A percentile compares a stretch with the other conserved stretches of the same genome.
phyloP scores from a whole-genome alignment of 1,140 invertebrate genomes.

The Cydia pomonella region DNA sequence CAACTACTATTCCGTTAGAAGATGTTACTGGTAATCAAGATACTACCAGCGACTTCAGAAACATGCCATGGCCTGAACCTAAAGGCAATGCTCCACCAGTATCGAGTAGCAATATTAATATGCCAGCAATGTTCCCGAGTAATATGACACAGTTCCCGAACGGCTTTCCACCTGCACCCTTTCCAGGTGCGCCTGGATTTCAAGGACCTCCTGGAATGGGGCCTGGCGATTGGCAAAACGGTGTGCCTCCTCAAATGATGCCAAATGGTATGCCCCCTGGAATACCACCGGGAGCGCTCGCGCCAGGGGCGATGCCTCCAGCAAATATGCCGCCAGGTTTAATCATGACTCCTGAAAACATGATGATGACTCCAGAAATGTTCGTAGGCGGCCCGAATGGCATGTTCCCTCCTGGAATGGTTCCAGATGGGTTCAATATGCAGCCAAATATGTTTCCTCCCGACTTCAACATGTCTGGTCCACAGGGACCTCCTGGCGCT shows the following conservation, averaged over 20 bases:
- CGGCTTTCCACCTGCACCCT: slow-evolving; percentile 66
- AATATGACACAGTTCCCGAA: slow-evolving; percentile 76
- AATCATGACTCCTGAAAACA: slow-evolving; percentile 69
- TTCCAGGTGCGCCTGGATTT: slow-evolving; percentile 64
- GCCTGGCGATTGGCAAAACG: slow-evolving; percentile 66
- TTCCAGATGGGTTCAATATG: slow-evolving; percentile 70
- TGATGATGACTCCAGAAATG: slow-evolving; percentile 81
- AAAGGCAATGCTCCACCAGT: slow-evolving; percentile 82
- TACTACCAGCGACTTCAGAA: slow-evolving; percentile 88
- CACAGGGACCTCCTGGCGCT: slow-evolving; percentile 63
- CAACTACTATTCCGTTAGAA: slow-evolving; percentile 92
- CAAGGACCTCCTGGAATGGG: slow-evolving; percentile 67
- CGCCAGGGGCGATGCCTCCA: slow-evolving; percentile 54
- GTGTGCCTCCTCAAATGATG: slow-evolving; percentile 63
- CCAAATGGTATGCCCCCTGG: slow-evolving; percentile 56
- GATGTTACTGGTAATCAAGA: slow-evolving; percentile 91
- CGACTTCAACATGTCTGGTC: slow-evolving; percentile 69
- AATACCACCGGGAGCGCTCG: slow-evolving; percentile 57
- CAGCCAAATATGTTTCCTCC: slow-evolving; percentile 72
- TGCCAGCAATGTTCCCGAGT: slow-evolving; percentile 76
- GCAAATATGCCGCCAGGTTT: slow-evolving; percentile 62
- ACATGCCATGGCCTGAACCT: slow-evolving; percentile 90
- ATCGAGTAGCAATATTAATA: slow-evolving; percentile 55
- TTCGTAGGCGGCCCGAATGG: slow-evolving; percentile 72
- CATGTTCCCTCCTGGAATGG: slow-evolving; percentile 60